Percentiles rank a stretch among this genome's conserved stretches.
These are phyloP conservation scores for Malthinus flaveolus DNA, from an alignment of 2,888 invertebrate genomes.

Conservation along the genomic window DNA sequence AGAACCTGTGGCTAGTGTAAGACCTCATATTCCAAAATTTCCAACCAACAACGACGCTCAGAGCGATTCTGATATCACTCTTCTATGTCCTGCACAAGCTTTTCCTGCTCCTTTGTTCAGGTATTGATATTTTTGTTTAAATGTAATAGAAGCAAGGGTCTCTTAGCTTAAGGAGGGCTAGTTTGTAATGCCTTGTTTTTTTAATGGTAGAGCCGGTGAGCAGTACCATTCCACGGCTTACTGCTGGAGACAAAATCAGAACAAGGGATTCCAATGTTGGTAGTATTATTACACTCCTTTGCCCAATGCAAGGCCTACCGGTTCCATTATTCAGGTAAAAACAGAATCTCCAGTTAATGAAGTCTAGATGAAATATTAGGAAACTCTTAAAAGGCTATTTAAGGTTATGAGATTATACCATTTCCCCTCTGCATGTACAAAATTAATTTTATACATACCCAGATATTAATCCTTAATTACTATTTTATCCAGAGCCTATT, in stretches of 20 bases:
- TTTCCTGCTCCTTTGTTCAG: conserved; percentile 59
- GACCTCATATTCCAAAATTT: conserved; percentile 56
- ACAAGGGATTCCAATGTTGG: conserved; percentile 38
- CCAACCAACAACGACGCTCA: conserved; percentile 57
- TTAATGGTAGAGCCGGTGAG: conserved; percentile 58
- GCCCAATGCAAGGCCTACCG: conserved; percentile 74
- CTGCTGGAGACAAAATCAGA: conserved; percentile 42
- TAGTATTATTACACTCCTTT: conserved; percentile 63
- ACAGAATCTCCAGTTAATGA: no score
- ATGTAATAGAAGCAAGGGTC: conserved; percentile 5
- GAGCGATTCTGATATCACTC: conserved; percentile 44
- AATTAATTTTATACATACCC: not conserved
- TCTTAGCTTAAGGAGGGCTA: not conserved
- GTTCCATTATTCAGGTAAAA: conserved; percentile 62
- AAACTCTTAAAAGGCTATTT: no score
- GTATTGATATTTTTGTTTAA: conserved; percentile 6
- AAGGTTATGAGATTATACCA: no score
- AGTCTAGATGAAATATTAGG: no score
- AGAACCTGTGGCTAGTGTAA: conserved; percentile 61
- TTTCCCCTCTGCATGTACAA: no score
- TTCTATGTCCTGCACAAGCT: conserved; percentile 60
- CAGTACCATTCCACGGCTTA: conserved; percentile 58
- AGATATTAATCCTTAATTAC: conserved; percentile 3
- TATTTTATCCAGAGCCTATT: conserved; percentile 55
- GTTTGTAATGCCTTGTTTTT: not conserved